Percentiles rank a stretch among this genome's conserved stretches.
Evolutionary conservation across 2,888 invertebrate species (phyloP).

Genomic region (Brenthis daphne): DNA sequence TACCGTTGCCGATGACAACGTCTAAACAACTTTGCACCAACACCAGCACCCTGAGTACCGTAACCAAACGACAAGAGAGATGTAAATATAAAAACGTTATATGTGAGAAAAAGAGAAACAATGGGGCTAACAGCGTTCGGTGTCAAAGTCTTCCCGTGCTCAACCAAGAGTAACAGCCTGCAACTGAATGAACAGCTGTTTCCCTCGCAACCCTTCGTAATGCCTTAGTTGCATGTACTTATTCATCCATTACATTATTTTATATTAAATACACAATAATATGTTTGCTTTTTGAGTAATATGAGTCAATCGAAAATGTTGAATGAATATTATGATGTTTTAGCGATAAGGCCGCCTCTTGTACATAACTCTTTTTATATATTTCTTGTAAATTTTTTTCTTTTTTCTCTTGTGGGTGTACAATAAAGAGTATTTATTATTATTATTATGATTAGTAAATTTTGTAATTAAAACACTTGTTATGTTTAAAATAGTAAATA

Average conservation of each 20-base stretch:
- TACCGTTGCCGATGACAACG: slow-evolving; percentile 77
- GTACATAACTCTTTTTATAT: too few relatives aligned
- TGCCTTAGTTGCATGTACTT: not conserved
- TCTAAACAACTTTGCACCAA: slow-evolving; percentile 72
- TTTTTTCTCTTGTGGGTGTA: too few relatives aligned
- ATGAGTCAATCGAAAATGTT: too few relatives aligned
- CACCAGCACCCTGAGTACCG: slow-evolving; percentile 61
- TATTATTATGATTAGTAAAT: too few relatives aligned
- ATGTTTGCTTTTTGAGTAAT: not conserved
- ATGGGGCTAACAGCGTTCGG: slow-evolving; percentile 66
- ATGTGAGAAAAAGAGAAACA: slow-evolving; percentile 56
- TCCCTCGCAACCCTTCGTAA: slow-evolving; percentile 42
- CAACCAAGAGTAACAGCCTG: slow-evolving; percentile 71
- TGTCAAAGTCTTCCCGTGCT: slow-evolving; percentile 65
- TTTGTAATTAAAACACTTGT: too few relatives aligned
- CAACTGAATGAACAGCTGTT: slow-evolving; percentile 71
- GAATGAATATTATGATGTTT: too few relatives aligned
- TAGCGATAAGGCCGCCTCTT: too few relatives aligned
- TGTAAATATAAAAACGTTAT: slow-evolving; percentile 45
- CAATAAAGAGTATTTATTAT: too few relatives aligned
- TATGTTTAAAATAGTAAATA: too few relatives aligned
- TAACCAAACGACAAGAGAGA: slow-evolving; percentile 59
- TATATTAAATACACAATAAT: not conserved
- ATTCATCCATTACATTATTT: not conserved
- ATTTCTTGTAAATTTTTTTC: too few relatives aligned